Evolutionary conservation across 2,113 vertebrate genomes (phyloP).

Genomic region (Taurulus bubalis): DNA sequence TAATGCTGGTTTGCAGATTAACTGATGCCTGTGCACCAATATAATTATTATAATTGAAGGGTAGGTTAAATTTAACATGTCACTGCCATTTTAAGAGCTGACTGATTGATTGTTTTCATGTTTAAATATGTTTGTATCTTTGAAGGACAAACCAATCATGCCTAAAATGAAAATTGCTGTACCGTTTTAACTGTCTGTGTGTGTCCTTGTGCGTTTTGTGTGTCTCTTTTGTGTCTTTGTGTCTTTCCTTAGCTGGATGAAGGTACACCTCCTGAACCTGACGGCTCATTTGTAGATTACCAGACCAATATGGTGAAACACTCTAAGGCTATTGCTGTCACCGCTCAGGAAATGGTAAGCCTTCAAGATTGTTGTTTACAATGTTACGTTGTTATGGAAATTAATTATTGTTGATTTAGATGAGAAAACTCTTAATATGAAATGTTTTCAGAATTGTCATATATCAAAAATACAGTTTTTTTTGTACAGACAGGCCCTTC

Average conservation of each 20-base stretch:
- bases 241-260: conserved; percentile 89
- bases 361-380: background rate
- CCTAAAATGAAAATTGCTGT: conserved; percentile 6
- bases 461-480: background rate
- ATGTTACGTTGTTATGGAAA: background rate
- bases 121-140: conserved; percentile 26
- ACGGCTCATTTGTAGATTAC: conserved; percentile 97
- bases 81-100: conserved; percentile 18
- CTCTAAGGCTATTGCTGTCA: conserved; percentile 97
- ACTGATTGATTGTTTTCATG: conserved; percentile 38
- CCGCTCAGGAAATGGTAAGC: conserved; percentile 98
- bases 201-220: conserved; percentile 12
- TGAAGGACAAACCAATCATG: conserved; percentile 25
- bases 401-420: background rate
- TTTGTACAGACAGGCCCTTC: background rate
- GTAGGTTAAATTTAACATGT: conserved; percentile 32
- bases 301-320: conserved; percentile 98
- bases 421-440: background rate
- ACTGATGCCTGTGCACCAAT: conserved; percentile 40
- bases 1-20: conserved; percentile 38
- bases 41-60: conserved; percentile 47
- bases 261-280: conserved; percentile 93
- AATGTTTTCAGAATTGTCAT: background rate
- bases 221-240: conserved; percentile 36
- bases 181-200: conserved; percentile 16